A percentile compares a stretch with the other conserved stretches of the same genome.
phyloP scores from a whole-genome alignment of 2,113 vertebrate genomes.

The Noturus placidus region DNA sequence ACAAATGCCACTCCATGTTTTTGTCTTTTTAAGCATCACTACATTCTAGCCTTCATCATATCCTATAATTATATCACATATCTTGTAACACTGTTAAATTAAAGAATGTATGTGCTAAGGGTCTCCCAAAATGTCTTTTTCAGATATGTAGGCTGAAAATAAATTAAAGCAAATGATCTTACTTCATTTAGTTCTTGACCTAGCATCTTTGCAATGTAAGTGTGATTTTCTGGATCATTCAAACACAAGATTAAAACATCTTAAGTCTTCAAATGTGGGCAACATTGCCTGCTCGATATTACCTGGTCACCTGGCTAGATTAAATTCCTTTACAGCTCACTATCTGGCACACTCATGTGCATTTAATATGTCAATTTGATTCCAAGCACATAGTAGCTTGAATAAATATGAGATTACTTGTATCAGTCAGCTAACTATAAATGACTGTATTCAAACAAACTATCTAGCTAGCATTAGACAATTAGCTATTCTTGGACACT shows the following conservation, averaged over 20 bases:
- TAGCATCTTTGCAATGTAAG: not conserved
- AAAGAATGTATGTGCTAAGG: not conserved
- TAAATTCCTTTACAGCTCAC: not conserved
- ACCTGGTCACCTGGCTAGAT: not conserved
- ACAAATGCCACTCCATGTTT: not conserved
- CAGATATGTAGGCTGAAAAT: not conserved
- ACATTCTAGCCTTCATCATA: not conserved
- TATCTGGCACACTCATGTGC: not conserved
- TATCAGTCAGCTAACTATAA: not conserved
- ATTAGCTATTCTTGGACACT: not conserved
- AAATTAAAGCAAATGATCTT: not conserved
- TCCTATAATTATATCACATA: not conserved
- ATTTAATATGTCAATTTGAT: not conserved
- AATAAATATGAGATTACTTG: not conserved
- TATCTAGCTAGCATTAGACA: not conserved
- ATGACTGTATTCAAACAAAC: not conserved
- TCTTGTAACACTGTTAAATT: not conserved
- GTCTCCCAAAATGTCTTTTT: not conserved
- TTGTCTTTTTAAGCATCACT: not conserved
- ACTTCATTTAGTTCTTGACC: not conserved
- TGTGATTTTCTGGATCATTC: too few species aligned
- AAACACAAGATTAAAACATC: not conserved
- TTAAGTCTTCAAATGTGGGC: not conserved
- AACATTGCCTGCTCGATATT: not conserved
- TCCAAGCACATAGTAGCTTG: not conserved